Conservation (phyloP, 2,797 vertebrate genomes). For the Spizella passerina region DNA sequence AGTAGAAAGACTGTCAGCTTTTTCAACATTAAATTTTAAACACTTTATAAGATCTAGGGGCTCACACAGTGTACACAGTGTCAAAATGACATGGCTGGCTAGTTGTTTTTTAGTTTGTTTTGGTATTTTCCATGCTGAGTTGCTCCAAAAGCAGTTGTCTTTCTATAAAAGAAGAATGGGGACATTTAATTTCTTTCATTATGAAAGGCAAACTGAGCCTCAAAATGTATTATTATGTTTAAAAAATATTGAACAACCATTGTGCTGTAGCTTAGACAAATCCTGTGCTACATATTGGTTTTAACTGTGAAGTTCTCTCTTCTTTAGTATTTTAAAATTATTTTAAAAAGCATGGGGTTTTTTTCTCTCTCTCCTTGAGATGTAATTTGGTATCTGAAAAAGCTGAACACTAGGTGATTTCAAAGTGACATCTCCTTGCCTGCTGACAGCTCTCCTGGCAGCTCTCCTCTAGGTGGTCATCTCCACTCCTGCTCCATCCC, state of each 20-base stretch:
- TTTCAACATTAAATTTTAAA: not conserved
- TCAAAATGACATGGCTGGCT: not conserved
- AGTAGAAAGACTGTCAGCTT: not conserved
- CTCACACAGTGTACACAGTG: not conserved
- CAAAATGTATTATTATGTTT: not conserved
- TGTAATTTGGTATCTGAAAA: not conserved
- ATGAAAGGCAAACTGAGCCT: not conserved
- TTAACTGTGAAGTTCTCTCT: not conserved
- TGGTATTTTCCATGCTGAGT: not conserved
- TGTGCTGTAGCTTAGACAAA: not conserved
- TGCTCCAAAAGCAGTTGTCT: not conserved
- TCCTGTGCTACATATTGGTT: not conserved
- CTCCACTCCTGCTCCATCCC: not conserved
- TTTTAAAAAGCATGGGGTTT: fast-evolving
- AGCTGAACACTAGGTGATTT: not conserved
- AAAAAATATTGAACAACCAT: fast-evolving
- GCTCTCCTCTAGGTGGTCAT: not conserved
- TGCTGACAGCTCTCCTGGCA: not conserved
- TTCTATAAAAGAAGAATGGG: not conserved
- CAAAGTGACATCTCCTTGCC: not conserved
- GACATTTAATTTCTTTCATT: not conserved
- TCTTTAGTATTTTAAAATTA: not conserved
- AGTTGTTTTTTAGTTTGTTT: not conserved
- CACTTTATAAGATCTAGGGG: not conserved
- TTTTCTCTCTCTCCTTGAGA: not conserved